Conservation (phyloP, 2,888 invertebrate genomes). For the Pandemis cinnamomeana region DNA sequence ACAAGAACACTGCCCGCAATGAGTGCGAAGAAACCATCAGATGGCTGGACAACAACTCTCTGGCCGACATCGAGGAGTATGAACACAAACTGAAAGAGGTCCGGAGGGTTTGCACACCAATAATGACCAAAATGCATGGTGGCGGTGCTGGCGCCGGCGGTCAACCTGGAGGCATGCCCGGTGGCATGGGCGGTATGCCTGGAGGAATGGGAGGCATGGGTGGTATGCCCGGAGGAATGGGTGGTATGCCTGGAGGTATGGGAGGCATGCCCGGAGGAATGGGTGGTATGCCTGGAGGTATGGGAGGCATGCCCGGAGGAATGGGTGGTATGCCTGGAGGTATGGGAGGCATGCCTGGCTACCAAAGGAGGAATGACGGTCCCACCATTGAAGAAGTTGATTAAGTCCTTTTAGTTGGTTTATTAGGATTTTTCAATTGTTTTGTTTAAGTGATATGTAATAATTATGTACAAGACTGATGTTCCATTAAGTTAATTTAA, state of each 20-base stretch:
- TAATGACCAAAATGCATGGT: constrained; percentile 78
- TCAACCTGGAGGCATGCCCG: constrained; percentile 43
- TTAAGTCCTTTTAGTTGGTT: constrained; percentile 9
- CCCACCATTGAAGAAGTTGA: constrained; percentile 41
- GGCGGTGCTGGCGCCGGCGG: constrained; percentile 71
- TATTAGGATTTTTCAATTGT: constrained; percentile 29
- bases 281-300: constrained; percentile 34
- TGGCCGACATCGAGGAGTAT: constrained; percentile 84
- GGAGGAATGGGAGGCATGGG: constrained; percentile 41
- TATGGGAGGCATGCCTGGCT: constrained; percentile 36
- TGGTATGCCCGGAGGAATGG: constrained; percentile 34
- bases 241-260: constrained; percentile 35
- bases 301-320: constrained; percentile 36
- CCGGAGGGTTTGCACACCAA: constrained; percentile 76
- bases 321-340: constrained; percentile 36
- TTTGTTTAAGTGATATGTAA: background rate
- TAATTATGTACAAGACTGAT: constrained; percentile 22
- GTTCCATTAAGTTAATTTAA: constrained; percentile 16
- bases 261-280: constrained; percentile 35
- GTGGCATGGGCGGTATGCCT: constrained; percentile 39
- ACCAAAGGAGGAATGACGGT: constrained; percentile 33
- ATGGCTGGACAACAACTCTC: constrained; percentile 87
- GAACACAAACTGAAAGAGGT: constrained; percentile 82
- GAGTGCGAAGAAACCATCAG: constrained; percentile 82
- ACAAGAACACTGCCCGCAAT: constrained; percentile 73